phyloP scores from a whole-genome alignment of 2,888 invertebrate genomes.

The Lycocerus yunnanus region DNA sequence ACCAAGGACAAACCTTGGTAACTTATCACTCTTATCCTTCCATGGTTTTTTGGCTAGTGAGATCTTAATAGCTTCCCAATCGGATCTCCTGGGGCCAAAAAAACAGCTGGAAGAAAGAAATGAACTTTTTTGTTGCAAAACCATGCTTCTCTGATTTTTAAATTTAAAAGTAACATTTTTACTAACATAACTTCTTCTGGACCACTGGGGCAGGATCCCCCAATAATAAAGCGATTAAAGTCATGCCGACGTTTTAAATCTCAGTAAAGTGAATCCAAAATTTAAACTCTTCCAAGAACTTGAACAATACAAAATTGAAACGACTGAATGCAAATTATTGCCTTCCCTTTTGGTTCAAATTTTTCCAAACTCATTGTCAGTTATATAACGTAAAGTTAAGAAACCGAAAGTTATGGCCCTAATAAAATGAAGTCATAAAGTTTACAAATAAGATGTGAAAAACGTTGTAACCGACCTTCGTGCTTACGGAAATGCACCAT shows the following conservation, averaged over 20 bases:
- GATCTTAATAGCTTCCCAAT: too few species aligned
- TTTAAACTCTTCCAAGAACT: not conserved
- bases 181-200: too few species aligned
- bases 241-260: not conserved
- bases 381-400: not conserved
- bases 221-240: too few species aligned
- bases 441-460: not conserved
- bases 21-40: too few species aligned
- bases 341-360: not conserved
- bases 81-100: too few species aligned
- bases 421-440: slow-evolving; percentile 15
- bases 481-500: not conserved
- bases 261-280: not conserved
- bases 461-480: not conserved
- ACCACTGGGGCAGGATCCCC: too few species aligned
- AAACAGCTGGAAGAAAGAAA: too few species aligned
- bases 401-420: slow-evolving; percentile 19
- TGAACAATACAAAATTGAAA: not conserved
- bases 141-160: too few species aligned
- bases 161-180: too few species aligned
- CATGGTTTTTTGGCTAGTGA: too few species aligned
- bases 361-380: not conserved
- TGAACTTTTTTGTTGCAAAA: too few species aligned
- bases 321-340: not conserved
- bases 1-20: too few species aligned